Conservation (phyloP, 2,797 vertebrate species). For the Staurois parvus region DNA sequence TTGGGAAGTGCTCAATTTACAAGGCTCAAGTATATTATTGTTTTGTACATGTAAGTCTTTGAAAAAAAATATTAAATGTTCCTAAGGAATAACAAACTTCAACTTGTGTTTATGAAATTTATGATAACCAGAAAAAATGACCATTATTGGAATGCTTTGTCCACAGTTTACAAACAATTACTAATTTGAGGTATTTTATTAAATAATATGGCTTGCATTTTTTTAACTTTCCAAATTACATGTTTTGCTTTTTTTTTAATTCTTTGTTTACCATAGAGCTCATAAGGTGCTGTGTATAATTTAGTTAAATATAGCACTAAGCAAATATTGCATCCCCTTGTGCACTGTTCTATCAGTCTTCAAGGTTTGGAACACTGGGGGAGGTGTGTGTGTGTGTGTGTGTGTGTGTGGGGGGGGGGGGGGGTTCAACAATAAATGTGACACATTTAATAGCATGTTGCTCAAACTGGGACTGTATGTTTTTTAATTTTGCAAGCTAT, state of each 20-base stretch:
- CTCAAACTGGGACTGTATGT: slow-evolving; percentile 33
- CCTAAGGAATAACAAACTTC: too few relatives aligned
- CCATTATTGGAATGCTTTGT: too few relatives aligned
- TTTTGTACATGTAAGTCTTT: not conserved
- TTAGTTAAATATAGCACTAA: not conserved
- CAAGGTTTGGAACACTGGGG: slow-evolving; percentile 51
- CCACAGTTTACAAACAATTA: too few relatives aligned
- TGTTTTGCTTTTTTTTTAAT: not conserved
- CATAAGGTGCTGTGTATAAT: not conserved
- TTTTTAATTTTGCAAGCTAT: slow-evolving; percentile 56
- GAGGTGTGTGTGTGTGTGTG: too few relatives aligned
- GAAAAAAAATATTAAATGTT: too few relatives aligned
- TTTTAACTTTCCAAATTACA: not conserved
- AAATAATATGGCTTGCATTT: not conserved
- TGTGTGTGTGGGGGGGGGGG: too few relatives aligned
- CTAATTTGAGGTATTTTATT: not conserved
- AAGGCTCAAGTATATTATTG: too few relatives aligned
- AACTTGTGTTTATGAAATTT: too few relatives aligned
- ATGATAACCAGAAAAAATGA: too few relatives aligned
- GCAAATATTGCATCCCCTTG: not conserved
- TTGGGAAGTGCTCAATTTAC: too few relatives aligned
- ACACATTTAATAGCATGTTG: slow-evolving; percentile 39
- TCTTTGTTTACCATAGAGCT: too few relatives aligned
- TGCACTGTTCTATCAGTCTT: not conserved
- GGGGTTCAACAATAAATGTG: slow-evolving; percentile 34